Base-by-base conservation (phyloP, 1,140 invertebrate genomes). In the Drosophila serrata region DNA sequence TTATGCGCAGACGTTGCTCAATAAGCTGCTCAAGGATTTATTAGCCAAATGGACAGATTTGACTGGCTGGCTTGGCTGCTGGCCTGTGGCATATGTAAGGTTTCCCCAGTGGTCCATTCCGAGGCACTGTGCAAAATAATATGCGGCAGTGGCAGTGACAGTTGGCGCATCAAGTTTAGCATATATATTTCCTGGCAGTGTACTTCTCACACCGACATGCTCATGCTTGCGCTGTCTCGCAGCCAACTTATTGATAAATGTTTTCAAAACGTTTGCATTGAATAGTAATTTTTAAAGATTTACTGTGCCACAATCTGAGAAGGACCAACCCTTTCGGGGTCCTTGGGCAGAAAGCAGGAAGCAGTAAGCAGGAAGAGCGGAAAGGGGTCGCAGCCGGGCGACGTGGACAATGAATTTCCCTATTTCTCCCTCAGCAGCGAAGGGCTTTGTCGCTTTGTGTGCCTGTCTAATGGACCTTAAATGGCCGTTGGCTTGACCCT, bases 21-120 rank as follows among this genome's bases (percentile, higher is more conserved):
- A 92, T 92, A 92, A 92, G 91, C 91, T 92, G 82, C 87, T 91
- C 82, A 91, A 91, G 86, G 91, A 92, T 92, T 92, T 92, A 92
- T 92, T 92, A 90, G 90, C 79, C 78, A 86, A 92, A 92, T 92
- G 86, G 81, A 82, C 68, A 88, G 86, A 86, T 92, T 92, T 92
- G 90, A 91, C 90, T 84, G 86, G 75, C 79, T 79, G 59, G 53
- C 27, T 57, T 42, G 63, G 39, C 24, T 46, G 46, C 40, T 68
- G 68, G 48, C 46, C 12, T 60, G 40, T 56, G 76, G 75, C 82
- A 86, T 87, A 86, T 86, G 82, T 87, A 75, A 68, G 73, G 64
- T 22, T 33, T 72, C 13, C 51, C 29, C 42, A 46, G 43, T 53
- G 40, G 35, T 56, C 62, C 49, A 35, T 43, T 4, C 17, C 3